Conservation (phyloP, 2,888 invertebrate genomes). For the Sclerodermus sp. region DNA sequence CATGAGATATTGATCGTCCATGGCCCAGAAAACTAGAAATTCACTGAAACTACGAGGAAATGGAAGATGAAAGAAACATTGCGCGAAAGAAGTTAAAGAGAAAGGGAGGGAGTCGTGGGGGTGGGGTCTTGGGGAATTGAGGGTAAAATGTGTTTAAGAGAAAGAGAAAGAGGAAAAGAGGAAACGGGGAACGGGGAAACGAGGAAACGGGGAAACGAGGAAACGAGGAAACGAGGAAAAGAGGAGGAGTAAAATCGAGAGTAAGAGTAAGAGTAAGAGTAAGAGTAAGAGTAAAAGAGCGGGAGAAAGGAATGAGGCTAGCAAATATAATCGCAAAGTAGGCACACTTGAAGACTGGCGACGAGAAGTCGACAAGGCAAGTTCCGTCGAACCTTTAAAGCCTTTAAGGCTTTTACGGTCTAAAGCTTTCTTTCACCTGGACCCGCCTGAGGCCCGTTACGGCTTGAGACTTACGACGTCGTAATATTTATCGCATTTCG, state of each 20-base stretch:
- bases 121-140: background rate
- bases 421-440: background rate
- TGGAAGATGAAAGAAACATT: too few relatives aligned
- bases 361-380: slow-evolving; percentile 12
- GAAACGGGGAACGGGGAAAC: background rate
- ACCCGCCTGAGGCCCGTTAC: slow-evolving; percentile 9
- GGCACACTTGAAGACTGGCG: background rate
- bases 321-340: too few relatives aligned
- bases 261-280: slow-evolving; percentile 1
- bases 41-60: too few relatives aligned
- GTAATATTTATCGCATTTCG: slow-evolving; percentile 38
- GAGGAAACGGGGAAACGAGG: background rate
- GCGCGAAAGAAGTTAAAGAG: too few relatives aligned
- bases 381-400: background rate
- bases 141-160: slow-evolving; percentile 5
- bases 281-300: background rate
- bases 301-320: too few relatives aligned
- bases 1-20: too few relatives aligned
- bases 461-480: slow-evolving; percentile 28
- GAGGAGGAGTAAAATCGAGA: background rate
- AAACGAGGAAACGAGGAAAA: background rate
- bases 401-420: slow-evolving; percentile 2
- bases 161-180: background rate
- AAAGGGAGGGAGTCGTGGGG: too few relatives aligned
- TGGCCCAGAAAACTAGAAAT: too few relatives aligned